Base-by-base conservation (phyloP, 2,888 invertebrate genomes). In the Auanema sp. region DNA sequence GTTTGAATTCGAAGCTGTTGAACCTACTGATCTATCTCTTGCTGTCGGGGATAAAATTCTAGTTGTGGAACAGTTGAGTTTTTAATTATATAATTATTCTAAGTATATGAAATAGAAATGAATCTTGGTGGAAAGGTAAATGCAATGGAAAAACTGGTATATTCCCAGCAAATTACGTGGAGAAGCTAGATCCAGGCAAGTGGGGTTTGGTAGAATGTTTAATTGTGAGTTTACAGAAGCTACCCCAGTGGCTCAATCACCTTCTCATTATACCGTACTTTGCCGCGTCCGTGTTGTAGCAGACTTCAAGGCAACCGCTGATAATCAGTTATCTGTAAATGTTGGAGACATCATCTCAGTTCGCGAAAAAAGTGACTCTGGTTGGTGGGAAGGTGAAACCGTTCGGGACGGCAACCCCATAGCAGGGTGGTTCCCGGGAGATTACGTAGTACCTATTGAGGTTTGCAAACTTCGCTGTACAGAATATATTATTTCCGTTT, bases 321-420 rank as follows among this genome's bases (percentile, higher is more conserved):
- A 90, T 0, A 97, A 97, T 81, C 98, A 98, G 84, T 87, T 98
- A 47, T 90, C 91, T 16, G 87, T 98, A 41, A 89, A 90, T 75
- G 90, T 92, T 65, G 97, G 96, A 0, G 96, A 97, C 81, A 87
- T 96, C 12, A 66, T 80, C 6, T 66, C 65, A 33, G 69, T 98
- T n/a, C 89, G 93, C 23, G 96, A 96, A 87, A 96, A 95, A 84
- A 93, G 93, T 0, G 91, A 92, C 78, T 92, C 92, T 54, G 98
- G 98, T 21, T 98, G 98, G 98, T 99, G 97, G 97, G 97, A 98
- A 87, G 98, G 98, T 1, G 97, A 98, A 85, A 86, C 96, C 50
- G 95, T 63, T 11, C 16, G 72, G 18, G 62, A 70, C 42, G 82
- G 78, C 25, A 67, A 67, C 12, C 92, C 92, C 84, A 87, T 92